These are phyloP conservation scores for Calycopis cecrops DNA, from an alignment of 1,140 invertebrate genomes.

Conservation along the genomic window DNA sequence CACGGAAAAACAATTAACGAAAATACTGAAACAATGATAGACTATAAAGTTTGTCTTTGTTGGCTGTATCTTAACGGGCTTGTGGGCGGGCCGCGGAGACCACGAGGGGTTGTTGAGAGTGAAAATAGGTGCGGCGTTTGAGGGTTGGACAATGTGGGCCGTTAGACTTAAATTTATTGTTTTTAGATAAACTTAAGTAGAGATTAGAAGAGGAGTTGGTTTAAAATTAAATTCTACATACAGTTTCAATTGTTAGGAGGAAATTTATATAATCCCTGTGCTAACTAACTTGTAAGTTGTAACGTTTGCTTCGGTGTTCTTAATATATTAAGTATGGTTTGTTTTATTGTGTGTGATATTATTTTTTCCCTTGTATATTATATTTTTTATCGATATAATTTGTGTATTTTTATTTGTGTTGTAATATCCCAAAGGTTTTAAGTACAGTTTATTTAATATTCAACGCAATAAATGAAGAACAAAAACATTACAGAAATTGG, in stretches of 20 bases:
- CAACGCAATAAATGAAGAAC: no score
- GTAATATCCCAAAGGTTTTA: no score
- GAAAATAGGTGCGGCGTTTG: conserved; percentile 45
- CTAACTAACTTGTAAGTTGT: no score
- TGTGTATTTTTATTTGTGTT: no score
- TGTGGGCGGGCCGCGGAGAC: conserved; percentile 46
- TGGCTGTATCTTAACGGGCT: conserved; percentile 59
- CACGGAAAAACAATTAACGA: conserved; percentile 72
- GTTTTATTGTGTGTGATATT: no score
- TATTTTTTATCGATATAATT: no score
- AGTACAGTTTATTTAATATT: no score
- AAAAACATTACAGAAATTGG: no score
- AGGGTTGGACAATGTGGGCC: conserved; percentile 53
- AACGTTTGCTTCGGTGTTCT: no score
- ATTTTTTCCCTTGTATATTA: no score
- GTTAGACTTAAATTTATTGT: conserved; percentile 61
- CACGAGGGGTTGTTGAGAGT: conserved; percentile 32
- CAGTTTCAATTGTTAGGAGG: neutral
- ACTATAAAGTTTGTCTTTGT: conserved; percentile 66
- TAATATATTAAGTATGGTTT: no score
- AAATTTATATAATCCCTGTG: neutral
- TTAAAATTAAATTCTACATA: conserved; percentile 9
- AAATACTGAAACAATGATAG: conserved; percentile 64
- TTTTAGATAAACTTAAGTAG: conserved; percentile 60
- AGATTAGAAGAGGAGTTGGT: conserved; percentile 34